Evolutionary conservation across 1,140 invertebrate genomes (phyloP).

Genomic region (Drosophila novamexicana): DNA sequence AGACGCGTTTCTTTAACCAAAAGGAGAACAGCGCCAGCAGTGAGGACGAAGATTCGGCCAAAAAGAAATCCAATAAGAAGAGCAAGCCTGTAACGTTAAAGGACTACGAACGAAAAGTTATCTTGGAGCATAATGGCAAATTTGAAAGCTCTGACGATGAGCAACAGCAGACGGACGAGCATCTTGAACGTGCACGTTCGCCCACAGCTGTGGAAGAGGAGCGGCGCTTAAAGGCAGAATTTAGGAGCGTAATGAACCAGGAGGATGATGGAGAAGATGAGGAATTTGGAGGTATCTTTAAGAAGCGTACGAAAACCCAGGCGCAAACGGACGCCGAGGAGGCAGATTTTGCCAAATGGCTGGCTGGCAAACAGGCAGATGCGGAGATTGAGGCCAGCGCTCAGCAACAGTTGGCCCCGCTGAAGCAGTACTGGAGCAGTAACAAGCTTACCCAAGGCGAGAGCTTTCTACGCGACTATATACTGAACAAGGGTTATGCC

Average conservation of each 20-base stretch:
- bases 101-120: conserved; percentile 92
- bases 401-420: conserved; percentile 85
- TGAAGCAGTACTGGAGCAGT: conserved; percentile 94
- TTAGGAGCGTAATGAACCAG: conserved; percentile 86
- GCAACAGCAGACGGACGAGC: conserved; percentile 28
- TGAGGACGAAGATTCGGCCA: conserved; percentile 43
- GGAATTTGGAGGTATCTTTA: conserved; percentile 86
- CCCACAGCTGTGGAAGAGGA: conserved; percentile 90
- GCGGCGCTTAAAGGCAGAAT: conserved; percentile 88
- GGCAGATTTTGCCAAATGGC: conserved; percentile 91
- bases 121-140: conserved; percentile 89
- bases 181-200: conserved; percentile 63
- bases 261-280: conserved; percentile 86
- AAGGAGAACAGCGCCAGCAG: conserved; percentile 63
- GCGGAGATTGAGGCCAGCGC: conserved; percentile 85
- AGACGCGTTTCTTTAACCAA: conserved; percentile 89
- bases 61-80: conserved; percentile 80
- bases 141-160: conserved; percentile 84
- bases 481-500: conserved; percentile 92
- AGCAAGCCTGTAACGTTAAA: conserved; percentile 89
- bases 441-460: conserved; percentile 93
- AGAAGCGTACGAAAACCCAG: conserved; percentile 87
- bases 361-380: conserved; percentile 90
- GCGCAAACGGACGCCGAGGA: conserved; percentile 87
- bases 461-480: conserved; percentile 95